Conservation (phyloP, 1,140 invertebrate genomes). For the Drosophila sechellia region DNA sequence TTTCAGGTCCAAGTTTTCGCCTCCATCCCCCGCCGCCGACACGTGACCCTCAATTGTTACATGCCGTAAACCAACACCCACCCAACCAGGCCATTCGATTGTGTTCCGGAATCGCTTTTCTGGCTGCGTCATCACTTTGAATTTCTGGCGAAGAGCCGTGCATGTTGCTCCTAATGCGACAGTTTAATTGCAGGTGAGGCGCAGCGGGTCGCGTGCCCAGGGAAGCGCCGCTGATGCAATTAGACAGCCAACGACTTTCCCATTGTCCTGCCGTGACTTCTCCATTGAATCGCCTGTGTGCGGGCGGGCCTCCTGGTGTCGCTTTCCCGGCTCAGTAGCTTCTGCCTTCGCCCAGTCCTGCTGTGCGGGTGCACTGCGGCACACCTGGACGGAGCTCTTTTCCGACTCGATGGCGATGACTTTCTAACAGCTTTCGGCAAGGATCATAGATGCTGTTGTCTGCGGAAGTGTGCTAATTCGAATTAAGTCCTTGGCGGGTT, state of each 20-base stretch:
- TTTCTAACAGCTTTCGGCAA: slow-evolving; percentile 23
- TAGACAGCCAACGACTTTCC: slow-evolving; percentile 74
- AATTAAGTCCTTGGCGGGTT: no score
- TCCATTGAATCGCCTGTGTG: slow-evolving; percentile 23
- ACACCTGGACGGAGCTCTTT: slow-evolving; percentile 38
- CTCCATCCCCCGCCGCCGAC: slow-evolving; percentile 27
- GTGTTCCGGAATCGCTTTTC: slow-evolving; percentile 71
- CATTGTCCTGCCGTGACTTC: slow-evolving; percentile 76
- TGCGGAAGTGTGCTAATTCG: not conserved
- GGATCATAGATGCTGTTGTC: not conserved
- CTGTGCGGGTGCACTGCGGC: slow-evolving; percentile 47
- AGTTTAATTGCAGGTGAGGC: slow-evolving; percentile 84
- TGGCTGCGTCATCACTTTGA: slow-evolving; percentile 72
- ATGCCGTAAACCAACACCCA: not conserved
- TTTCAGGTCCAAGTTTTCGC: slow-evolving; percentile 19
- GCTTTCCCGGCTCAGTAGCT: slow-evolving; percentile 9
- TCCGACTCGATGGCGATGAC: slow-evolving; percentile 16
- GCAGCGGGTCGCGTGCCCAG: slow-evolving; percentile 62
- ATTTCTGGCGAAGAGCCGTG: slow-evolving; percentile 17
- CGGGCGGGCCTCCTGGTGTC: slow-evolving; percentile 5
- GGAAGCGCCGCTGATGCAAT: slow-evolving; percentile 71
- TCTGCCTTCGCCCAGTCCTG: slow-evolving; percentile 9
- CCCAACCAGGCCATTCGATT: slow-evolving; percentile 20
- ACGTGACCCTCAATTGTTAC: slow-evolving; percentile 51
- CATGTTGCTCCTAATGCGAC: slow-evolving; percentile 71